Base-by-base conservation (phyloP, 2,113 vertebrate genomes). In the Rhipidura dahli region DNA sequence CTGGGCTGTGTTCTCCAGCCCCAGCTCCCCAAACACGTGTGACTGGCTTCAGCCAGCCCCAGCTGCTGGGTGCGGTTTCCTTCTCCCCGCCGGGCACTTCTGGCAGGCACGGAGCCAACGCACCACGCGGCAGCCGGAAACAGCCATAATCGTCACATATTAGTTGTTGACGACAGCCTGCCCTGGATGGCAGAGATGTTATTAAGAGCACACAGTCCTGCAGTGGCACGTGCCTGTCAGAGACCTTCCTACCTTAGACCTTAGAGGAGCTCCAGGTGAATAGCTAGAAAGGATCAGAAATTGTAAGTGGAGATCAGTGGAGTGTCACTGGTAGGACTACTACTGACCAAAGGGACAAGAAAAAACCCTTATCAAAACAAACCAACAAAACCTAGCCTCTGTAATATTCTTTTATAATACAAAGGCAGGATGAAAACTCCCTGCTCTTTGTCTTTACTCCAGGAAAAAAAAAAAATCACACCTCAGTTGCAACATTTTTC, bases 61-160 rank as follows among this genome's bases (percentile, higher is more conserved):
- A 73, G 20, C 20, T 4, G 4, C 59, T 8, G 11, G 49, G 30
- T 49, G 86, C 1, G 11, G 87, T 59, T 96, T 91, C 81, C 87
- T 73, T 37, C 92, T 60, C 64, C 54, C 51, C 24, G 47, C 16
- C 0, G 0, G 63, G 56, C 77, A 82, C 51, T 24, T 59, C 78
- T 91, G 3, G 1, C 56, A 71, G 12, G 16, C 40, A 35, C 0
- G 0, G 35, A 44, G 60, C 40, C 66, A 79, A 31, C 4, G 44
- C 26, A 70, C 63, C 40, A 65, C 37, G 20, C 57, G 30, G 27
- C 28, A 76, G 69, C 47, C 75, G 61, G 57, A 73, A 95, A 47
- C 42, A 9, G 39, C n/a, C 57, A 17, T 22, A 10, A 85, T 59
- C 2, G 1, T 49, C 2, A 0, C 63, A 26, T 19, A 33, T 24